phyloP scores from a whole-genome alignment of 2,113 vertebrate species.

The Canis aureus region DNA sequence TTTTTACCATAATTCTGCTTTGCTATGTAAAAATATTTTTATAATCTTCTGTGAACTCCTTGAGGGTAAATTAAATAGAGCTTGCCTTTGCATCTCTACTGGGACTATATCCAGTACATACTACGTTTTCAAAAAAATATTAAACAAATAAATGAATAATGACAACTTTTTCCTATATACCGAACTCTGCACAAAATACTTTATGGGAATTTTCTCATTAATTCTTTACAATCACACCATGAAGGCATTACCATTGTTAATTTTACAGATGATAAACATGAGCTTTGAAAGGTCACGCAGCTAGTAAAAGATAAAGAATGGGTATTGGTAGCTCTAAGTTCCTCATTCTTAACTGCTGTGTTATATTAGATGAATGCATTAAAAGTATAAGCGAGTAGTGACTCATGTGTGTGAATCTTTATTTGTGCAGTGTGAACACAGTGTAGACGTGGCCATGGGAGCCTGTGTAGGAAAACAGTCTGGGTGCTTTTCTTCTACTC shows the following conservation, averaged over 20 bases:
- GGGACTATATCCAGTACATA: neutral
- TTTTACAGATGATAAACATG: neutral
- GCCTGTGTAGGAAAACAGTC: neutral
- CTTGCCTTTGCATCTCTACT: neutral
- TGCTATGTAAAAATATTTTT: slow-evolving; percentile 36
- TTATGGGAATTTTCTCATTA: neutral
- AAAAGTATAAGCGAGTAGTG: neutral
- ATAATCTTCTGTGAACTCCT: neutral
- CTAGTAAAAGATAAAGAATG: neutral
- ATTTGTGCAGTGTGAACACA: neutral
- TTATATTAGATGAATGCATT: neutral
- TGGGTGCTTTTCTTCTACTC: neutral
- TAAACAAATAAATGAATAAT: slow-evolving; percentile 43
- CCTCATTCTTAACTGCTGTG: neutral
- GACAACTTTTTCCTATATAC: neutral
- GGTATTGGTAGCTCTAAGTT: neutral
- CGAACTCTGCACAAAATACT: neutral
- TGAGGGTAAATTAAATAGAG: slow-evolving; percentile 1
- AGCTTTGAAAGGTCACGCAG: neutral
- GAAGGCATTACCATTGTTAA: neutral
- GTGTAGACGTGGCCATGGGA: neutral
- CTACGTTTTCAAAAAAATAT: slow-evolving; percentile 27
- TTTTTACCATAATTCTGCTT: neutral
- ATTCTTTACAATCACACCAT: neutral
- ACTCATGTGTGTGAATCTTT: neutral